phyloP scores from a whole-genome alignment of 2,888 invertebrate species.

The Cecidostiba fungosa region DNA sequence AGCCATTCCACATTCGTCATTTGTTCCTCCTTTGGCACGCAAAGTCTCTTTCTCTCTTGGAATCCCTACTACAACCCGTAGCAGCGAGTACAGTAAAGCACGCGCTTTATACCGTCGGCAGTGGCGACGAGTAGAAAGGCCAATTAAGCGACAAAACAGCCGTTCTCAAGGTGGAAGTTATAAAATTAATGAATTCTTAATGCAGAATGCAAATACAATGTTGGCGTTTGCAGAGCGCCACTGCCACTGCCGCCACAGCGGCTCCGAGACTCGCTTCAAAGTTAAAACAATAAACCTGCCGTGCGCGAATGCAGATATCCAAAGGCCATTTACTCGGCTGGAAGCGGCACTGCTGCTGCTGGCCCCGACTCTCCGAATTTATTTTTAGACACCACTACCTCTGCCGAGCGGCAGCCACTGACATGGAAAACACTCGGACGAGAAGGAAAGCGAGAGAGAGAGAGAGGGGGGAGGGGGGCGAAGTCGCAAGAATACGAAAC shows the following conservation, averaged over 20 bases:
- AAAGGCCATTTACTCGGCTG: slow-evolving; percentile 73
- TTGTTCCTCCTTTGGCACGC: too few species aligned
- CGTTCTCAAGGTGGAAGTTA: slow-evolving; percentile 32
- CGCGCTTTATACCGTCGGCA: neutral
- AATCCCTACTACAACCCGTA: neutral
- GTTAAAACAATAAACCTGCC: slow-evolving; percentile 75
- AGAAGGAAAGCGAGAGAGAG: slow-evolving; percentile 14
- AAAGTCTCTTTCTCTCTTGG: too few species aligned
- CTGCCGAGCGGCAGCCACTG: slow-evolving; percentile 49
- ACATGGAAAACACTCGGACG: slow-evolving; percentile 57
- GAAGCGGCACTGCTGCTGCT: slow-evolving; percentile 45
- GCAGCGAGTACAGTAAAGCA: neutral
- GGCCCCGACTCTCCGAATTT: slow-evolving; percentile 63
- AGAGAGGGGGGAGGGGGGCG: slow-evolving; percentile 24
- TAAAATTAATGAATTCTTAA: slow-evolving; percentile 63
- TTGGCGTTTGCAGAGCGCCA: slow-evolving; percentile 16
- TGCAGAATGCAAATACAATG: slow-evolving; percentile 66
- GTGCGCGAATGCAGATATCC: slow-evolving; percentile 73
- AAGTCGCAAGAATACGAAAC: slow-evolving; percentile 51
- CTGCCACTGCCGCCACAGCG: slow-evolving; percentile 25
- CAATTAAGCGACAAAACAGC: slow-evolving; percentile 47
- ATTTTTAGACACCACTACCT: slow-evolving; percentile 65
- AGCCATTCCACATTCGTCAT: neutral
- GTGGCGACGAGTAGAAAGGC: neutral
- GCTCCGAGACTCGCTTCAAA: slow-evolving; percentile 66